Base-by-base conservation (phyloP, 2,797 vertebrate genomes). In the Amblyopsis hoosieri region DNA sequence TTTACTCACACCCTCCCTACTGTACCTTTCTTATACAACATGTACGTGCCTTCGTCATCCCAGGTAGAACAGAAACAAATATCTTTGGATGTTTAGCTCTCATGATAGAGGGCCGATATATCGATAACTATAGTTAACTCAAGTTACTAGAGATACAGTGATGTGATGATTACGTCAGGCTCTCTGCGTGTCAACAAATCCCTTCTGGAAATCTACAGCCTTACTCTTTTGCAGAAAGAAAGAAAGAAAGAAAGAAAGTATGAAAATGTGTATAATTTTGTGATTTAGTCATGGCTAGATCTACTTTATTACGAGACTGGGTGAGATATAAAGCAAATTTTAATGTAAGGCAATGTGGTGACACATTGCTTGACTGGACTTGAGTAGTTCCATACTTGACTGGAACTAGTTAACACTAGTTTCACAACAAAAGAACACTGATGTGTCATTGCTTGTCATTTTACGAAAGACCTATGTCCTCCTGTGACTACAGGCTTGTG, bases 131-230 rank as follows among this genome's bases (percentile, higher is more conserved):
- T 23, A 37, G 67, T 71, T 70, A 56, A 29, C 71, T 82, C 61
- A 75, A 5, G 2, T 55, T 55, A 12, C 53, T 55, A 12, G 29
- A 42, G 54, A 80, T 63, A 64, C 71, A 83, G 67, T 80, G 63
- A 79, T 73, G 62, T 58, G 63, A 68, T 53, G 73, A 72, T 78
- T 75, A 87, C 60, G 64, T 87, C 83, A 85, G 57, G 47, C 54
- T 74, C 73, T 71, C 54, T 12, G 57, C 15, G 19, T 64, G 56
- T 65, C 57, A 48, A 53, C 57, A 45, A 70, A 13, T 55, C 42
- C 15, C 51, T 69, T 45, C 61, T 11, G 54, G 45, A 55, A 58
- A 54, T 58, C 69, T 14, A 62, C 33, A 57, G 13, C 12, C 45
- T 68, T 54, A 45, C 14, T 37, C 5, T 63, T 29, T 37, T 64